Evolutionary conservation across 2,113 vertebrate species (phyloP).

Genomic region (Tragelaphus imberbis): DNA sequence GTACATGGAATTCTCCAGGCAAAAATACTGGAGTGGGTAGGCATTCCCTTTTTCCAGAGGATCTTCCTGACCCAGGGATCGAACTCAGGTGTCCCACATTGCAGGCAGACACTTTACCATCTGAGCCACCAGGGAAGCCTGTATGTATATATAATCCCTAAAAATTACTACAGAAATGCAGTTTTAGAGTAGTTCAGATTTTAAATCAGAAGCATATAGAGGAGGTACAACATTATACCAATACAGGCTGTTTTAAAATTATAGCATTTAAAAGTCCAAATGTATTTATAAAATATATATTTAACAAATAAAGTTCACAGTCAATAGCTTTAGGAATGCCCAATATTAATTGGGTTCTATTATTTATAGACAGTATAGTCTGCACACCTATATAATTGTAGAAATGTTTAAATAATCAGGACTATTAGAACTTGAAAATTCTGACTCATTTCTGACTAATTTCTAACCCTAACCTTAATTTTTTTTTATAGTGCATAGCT

Average conservation of each 20-base stretch:
- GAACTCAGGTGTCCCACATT: not conserved
- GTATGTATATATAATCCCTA: not conserved
- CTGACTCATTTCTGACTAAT: not conserved
- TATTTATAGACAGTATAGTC: not conserved
- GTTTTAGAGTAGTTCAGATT: not conserved
- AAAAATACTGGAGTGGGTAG: not conserved
- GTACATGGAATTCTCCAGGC: not conserved
- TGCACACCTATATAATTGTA: not conserved
- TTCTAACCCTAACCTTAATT: too few species aligned
- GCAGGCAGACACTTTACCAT: not conserved
- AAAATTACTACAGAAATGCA: not conserved
- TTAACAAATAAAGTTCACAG: not conserved
- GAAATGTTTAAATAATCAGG: not conserved
- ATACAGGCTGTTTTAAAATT: not conserved
- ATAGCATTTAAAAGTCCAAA: not conserved
- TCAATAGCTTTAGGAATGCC: not conserved
- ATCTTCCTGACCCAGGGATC: not conserved
- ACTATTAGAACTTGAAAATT: not conserved
- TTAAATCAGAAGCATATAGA: not conserved
- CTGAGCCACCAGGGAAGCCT: not conserved
- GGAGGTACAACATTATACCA: not conserved
- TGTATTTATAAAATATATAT: not conserved
- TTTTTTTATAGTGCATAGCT: too few species aligned
- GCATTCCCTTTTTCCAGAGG: not conserved
- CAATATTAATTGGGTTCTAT: not conserved